Evolutionary conservation across 2,113 vertebrate species (phyloP).

Genomic region (Paralichthys olivaceus): DNA sequence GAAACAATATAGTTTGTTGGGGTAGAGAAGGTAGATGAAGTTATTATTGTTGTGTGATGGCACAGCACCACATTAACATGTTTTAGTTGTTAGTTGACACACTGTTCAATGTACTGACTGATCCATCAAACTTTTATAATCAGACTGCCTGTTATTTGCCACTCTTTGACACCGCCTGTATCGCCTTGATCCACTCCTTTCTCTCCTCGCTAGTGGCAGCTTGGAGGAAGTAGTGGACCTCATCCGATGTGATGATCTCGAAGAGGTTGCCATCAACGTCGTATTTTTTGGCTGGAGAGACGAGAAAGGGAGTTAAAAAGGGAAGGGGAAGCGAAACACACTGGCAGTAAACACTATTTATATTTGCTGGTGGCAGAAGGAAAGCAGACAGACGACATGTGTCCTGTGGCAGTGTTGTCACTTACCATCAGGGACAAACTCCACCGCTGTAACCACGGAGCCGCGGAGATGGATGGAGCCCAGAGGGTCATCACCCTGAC

Average conservation of each 20-base stretch:
- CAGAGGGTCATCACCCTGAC: slow-evolving; percentile 87
- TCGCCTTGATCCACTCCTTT: slow-evolving; percentile 95
- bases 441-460: slow-evolving; percentile 92
- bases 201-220: slow-evolving; percentile 89
- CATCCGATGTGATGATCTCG: slow-evolving; percentile 97
- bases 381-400: no score
- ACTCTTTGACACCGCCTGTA: slow-evolving; percentile 89
- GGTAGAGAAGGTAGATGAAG: background rate
- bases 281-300: slow-evolving; percentile 86
- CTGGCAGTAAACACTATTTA: slow-evolving; percentile 18
- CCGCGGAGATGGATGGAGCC: slow-evolving; percentile 93
- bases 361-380: background rate
- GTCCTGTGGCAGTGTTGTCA: background rate
- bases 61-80: background rate
- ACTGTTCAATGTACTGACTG: background rate
- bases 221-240: slow-evolving; percentile 93
- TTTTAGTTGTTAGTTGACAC: background rate
- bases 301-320: background rate
- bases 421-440: slow-evolving; percentile 91
- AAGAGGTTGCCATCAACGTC: slow-evolving; percentile 92
- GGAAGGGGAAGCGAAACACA: background rate
- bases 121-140: background rate
- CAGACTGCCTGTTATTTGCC: slow-evolving; percentile 85
- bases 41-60: background rate
- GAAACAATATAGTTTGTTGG: background rate